These are phyloP conservation scores for Thamnophis elegans DNA, from an alignment of 2,797 vertebrate species.

Conservation along the genomic window DNA sequence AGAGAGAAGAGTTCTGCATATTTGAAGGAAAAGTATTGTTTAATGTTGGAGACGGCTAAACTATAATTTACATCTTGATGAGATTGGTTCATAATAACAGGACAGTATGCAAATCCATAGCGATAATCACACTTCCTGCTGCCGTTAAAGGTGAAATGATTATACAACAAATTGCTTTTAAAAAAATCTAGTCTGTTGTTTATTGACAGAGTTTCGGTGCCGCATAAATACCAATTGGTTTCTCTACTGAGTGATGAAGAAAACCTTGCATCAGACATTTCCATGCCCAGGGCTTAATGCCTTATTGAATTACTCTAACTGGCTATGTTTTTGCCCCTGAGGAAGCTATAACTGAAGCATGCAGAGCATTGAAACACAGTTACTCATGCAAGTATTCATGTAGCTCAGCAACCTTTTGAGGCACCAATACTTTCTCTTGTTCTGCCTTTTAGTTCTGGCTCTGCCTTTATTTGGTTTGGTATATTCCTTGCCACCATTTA, in stretches of 20 bases:
- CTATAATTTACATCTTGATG: background rate
- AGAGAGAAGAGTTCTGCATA: slow-evolving; percentile 3
- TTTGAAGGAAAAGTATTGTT: slow-evolving; percentile 27
- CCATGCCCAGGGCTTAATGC: background rate
- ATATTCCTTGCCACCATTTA: background rate
- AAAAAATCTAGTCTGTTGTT: background rate
- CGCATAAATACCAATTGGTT: background rate
- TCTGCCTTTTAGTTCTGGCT: background rate
- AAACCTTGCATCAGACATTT: background rate
- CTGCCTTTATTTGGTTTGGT: background rate
- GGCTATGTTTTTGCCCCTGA: background rate
- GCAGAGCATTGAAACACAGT: background rate
- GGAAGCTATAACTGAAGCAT: background rate
- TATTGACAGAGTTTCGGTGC: background rate
- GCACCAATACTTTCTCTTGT: background rate
- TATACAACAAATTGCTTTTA: slow-evolving; percentile 1
- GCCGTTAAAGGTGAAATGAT: slow-evolving; percentile 5
- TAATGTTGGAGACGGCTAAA: slow-evolving; percentile 15
- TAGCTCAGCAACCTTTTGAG: background rate
- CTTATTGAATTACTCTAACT: background rate
- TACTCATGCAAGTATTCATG: background rate
- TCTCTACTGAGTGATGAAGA: background rate
- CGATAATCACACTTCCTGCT: background rate
- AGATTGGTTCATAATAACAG: slow-evolving; percentile 14
- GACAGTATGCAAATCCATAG: slow-evolving; percentile 17